Conservation (phyloP, 2,888 invertebrate species). For the Ormyrus nitidulus region DNA sequence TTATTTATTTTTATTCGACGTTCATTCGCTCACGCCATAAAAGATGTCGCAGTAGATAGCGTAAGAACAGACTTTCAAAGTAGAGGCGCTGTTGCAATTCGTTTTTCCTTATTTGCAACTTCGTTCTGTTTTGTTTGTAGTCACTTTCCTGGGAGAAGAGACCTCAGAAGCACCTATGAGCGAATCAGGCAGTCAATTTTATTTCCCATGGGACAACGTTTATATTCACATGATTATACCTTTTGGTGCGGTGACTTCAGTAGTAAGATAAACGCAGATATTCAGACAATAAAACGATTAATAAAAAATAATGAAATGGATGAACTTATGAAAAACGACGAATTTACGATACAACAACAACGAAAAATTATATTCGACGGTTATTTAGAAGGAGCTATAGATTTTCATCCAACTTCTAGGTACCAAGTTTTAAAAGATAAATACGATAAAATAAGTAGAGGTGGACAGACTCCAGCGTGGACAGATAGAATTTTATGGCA, state of each 20-base stretch:
- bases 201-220: slow-evolving; percentile 93
- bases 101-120: slow-evolving; percentile 93
- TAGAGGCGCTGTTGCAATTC: slow-evolving; percentile 96
- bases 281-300: slow-evolving; percentile 92
- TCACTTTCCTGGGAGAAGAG: slow-evolving; percentile 95
- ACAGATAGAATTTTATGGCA: slow-evolving; percentile 98
- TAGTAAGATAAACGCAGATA: slow-evolving; percentile 96
- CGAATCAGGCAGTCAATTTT: slow-evolving; percentile 94
- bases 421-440: slow-evolving; percentile 99
- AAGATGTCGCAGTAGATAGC: slow-evolving; percentile 95
- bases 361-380: slow-evolving; percentile 92
- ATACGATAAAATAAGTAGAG: slow-evolving; percentile 99
- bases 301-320: slow-evolving; percentile 86
- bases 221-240: slow-evolving; percentile 97
- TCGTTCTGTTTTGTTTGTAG: slow-evolving; percentile 99
- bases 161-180: slow-evolving; percentile 91
- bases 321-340: slow-evolving; percentile 90
- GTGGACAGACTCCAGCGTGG: slow-evolving; percentile 95
- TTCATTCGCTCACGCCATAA: slow-evolving; percentile 90
- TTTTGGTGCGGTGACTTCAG: slow-evolving; percentile 99
- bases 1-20: slow-evolving; percentile 95
- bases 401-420: slow-evolving; percentile 97
- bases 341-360: slow-evolving; percentile 87
- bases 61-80: slow-evolving; percentile 99
- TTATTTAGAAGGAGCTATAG: slow-evolving; percentile 93